Evolutionary conservation across 1,140 invertebrate genomes (phyloP).

Genomic region (Drosophila punjabiensis): DNA sequence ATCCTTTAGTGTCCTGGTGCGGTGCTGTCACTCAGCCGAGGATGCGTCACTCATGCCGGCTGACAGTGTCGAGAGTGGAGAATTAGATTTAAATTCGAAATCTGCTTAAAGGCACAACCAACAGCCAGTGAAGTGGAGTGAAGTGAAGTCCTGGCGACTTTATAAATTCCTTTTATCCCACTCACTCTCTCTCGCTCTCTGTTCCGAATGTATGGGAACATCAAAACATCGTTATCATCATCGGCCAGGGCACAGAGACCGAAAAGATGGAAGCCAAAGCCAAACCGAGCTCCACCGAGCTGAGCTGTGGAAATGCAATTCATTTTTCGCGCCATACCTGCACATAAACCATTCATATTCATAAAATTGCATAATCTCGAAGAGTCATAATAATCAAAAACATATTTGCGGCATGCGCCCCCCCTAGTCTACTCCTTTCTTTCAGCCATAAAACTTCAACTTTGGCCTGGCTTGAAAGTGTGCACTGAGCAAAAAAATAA

Average conservation of each 20-base stretch:
- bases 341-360: conserved; percentile 76
- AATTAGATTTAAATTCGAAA: conserved; percentile 78
- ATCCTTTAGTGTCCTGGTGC: conserved; percentile 32
- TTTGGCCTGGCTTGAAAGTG: conserved; percentile 52
- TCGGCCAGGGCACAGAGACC: conserved; percentile 5
- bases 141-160: conserved; percentile 40
- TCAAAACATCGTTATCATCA: conserved; percentile 54
- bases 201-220: conserved; percentile 33
- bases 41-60: conserved; percentile 66
- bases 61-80: conserved; percentile 75
- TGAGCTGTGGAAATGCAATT: conserved; percentile 52
- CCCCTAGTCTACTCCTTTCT: conserved; percentile 39
- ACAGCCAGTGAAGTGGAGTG: conserved; percentile 7
- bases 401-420: conserved; percentile 76
- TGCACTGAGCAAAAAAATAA: neutral
- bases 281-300: conserved; percentile 16
- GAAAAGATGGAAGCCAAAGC: conserved; percentile 9
- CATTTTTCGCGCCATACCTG: conserved; percentile 60
- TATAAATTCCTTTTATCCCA: conserved; percentile 61
- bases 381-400: conserved; percentile 84
- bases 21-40: conserved; percentile 64
- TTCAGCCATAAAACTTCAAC: conserved; percentile 75
- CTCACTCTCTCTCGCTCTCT: conserved; percentile 1
- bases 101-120: conserved; percentile 58
- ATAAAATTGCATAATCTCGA: conserved; percentile 85